Base-by-base conservation (phyloP, 2,113 vertebrate genomes). In the Coryphaenoides rupestris region DNA sequence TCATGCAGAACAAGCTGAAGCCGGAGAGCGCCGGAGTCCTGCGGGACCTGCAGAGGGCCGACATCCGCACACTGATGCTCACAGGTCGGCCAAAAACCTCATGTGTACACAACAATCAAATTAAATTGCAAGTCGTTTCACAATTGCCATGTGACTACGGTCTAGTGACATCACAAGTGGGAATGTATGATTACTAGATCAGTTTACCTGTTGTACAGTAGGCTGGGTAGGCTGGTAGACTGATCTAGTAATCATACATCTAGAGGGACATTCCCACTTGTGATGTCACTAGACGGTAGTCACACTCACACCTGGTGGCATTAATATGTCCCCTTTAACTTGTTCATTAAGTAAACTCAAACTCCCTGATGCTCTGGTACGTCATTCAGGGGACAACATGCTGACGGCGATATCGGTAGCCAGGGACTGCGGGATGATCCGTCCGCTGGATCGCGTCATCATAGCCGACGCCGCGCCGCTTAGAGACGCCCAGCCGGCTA, bases 1-100 rank as follows among this genome's bases (percentile, higher is more conserved):
- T 99, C 88, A 96, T 99, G 95, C 96, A 99, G 87, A 99, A 98
- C 87, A 98, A 99, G 81, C 91, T 98, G 73, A 99, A 99, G 84
- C 77, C 86, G 66, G 93, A 98, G 89, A 95, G 94, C 6, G 92
- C 94, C 14, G 88, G 89, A 13, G 95, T 96, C 61, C 89, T 99
- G 82, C 78, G 85, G 72, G 93, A 95, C 71, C 86, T 99, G 50
- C 93, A 88, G 69, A 91, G 86, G 76, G 96, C 97, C 68, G 93
- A 91, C 84, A 95, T 99, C 82, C 95, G 97, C 82, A 96, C 95
- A 1, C 83, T 98, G 79, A 98, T 99, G 97, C 93, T 98, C 55
- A 98, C 96, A 90, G 96, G 96, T 98, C 33, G 13, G 33, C 6
- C 13, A 13, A 40, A 40, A 40, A 40, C 33, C 33, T 40, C 33